A percentile compares a stretch with the other conserved stretches of the same genome.
Evolutionary conservation across 2,888 invertebrate species (phyloP).

Genomic region (Marasmarcha lunaedactyla): DNA sequence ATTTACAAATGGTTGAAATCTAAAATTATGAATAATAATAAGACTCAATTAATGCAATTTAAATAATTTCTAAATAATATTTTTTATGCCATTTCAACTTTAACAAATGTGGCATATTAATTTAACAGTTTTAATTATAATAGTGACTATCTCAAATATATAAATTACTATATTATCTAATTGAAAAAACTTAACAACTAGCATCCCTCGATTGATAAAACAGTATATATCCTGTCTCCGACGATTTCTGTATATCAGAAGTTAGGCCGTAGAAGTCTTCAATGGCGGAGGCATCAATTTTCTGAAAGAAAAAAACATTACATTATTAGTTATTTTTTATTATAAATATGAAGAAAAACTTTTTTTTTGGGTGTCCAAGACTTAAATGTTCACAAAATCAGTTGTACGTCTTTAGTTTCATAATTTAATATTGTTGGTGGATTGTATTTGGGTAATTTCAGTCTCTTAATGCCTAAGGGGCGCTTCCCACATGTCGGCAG

Average conservation of each 20-base stretch:
- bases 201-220: slow-evolving; percentile 96
- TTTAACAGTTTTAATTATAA: slow-evolving; percentile 49
- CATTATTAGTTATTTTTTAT: neutral
- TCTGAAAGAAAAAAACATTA: slow-evolving; percentile 71
- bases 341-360: too few species aligned
- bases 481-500: too few species aligned
- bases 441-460: too few species aligned
- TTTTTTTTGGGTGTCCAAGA: too few species aligned
- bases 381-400: slow-evolving; percentile 5
- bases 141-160: slow-evolving; percentile 49
- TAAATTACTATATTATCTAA: slow-evolving; percentile 51
- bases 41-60: slow-evolving; percentile 38
- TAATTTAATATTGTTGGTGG: too few species aligned
- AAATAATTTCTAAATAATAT: slow-evolving; percentile 49
- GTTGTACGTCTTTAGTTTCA: neutral
- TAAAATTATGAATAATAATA: slow-evolving; percentile 32
- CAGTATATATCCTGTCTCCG: slow-evolving; percentile 99
- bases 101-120: slow-evolving; percentile 56
- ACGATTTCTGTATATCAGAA: slow-evolving; percentile 98
- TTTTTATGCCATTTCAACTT: slow-evolving; percentile 58
- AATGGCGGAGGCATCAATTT: slow-evolving; percentile 98
- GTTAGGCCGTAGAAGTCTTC: slow-evolving; percentile 99
- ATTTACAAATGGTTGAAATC: slow-evolving; percentile 53
- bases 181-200: slow-evolving; percentile 70
- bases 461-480: too few species aligned